Percentiles rank a stretch among this genome's conserved stretches.
Evolutionary conservation across 2,888 invertebrate species (phyloP).

Genomic region (Griposia aprilina): DNA sequence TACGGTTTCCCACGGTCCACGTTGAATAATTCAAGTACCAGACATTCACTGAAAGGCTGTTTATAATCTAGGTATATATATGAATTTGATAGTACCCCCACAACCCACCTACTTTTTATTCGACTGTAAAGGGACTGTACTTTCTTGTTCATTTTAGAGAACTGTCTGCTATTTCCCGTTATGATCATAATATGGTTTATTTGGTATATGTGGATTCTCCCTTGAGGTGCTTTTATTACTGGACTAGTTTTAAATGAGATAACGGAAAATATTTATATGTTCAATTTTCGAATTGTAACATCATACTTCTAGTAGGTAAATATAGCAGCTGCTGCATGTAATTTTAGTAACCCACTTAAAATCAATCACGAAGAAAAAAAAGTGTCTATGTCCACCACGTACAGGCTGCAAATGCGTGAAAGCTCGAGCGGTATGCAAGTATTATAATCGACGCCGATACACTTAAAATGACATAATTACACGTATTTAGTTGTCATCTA

Average conservation of each 20-base stretch:
- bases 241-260: background rate
- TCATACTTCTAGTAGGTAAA: too few species aligned
- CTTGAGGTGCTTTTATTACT: background rate
- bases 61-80: conserved; percentile 40
- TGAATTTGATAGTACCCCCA: conserved; percentile 27
- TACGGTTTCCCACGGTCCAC: conserved; percentile 48
- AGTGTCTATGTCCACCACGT: background rate
- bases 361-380: background rate
- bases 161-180: background rate
- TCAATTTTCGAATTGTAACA: background rate
- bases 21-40: conserved; percentile 56
- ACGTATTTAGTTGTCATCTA: conserved; percentile 45
- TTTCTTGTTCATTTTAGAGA: conserved; percentile 4
- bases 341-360: background rate
- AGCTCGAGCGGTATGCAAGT: conserved; percentile 24
- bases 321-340: background rate
- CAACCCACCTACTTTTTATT: conserved; percentile 29
- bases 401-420: conserved; percentile 22
- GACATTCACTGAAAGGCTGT: conserved; percentile 52
- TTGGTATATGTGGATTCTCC: too few species aligned
- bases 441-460: conserved; percentile 28
- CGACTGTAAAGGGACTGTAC: conserved; percentile 18
- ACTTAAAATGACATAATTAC: conserved; percentile 53
- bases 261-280: background rate
- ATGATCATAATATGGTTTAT: background rate